Conservation (phyloP, 2,797 vertebrate genomes). For the Pteronotus mesoamericanus region DNA sequence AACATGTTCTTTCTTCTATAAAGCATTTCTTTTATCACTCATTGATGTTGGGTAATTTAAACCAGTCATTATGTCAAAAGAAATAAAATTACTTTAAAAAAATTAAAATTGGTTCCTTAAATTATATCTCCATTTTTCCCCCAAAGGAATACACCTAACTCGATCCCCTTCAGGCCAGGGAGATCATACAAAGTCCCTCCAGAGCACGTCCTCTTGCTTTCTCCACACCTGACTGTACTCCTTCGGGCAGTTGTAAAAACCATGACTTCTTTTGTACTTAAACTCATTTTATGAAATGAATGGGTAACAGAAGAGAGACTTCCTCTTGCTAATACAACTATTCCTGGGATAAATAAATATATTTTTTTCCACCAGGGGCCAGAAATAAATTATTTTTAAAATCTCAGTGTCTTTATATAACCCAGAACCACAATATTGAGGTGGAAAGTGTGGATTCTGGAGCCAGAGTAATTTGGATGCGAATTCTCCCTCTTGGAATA, state of each 20-base stretch:
- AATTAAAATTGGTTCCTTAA: neutral
- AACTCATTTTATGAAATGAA: conserved; percentile 54
- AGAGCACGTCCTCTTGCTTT: neutral
- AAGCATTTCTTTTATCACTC: neutral
- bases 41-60: neutral
- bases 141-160: neutral
- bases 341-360: conserved; percentile 23
- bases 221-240: neutral
- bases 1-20: neutral
- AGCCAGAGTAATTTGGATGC: neutral
- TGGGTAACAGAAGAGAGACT: conserved; percentile 31
- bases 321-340: conserved; percentile 52
- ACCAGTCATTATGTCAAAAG: neutral
- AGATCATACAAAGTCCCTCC: neutral
- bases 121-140: neutral
- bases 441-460: conserved; percentile 23
- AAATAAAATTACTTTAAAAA: neutral
- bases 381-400: conserved; percentile 58
- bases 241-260: neutral
- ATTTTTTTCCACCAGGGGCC: conserved; percentile 35
- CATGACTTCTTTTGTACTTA: conserved; percentile 34
- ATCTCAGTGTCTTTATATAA: conserved; percentile 35
- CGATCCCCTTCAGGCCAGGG: neutral
- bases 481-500: neutral
- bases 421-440: neutral